A percentile compares a stretch with the other conserved stretches of the same genome.
Conservation (phyloP, 35 echinoderm and acorn worm species). For the Amphiura filiformis region DNA sequence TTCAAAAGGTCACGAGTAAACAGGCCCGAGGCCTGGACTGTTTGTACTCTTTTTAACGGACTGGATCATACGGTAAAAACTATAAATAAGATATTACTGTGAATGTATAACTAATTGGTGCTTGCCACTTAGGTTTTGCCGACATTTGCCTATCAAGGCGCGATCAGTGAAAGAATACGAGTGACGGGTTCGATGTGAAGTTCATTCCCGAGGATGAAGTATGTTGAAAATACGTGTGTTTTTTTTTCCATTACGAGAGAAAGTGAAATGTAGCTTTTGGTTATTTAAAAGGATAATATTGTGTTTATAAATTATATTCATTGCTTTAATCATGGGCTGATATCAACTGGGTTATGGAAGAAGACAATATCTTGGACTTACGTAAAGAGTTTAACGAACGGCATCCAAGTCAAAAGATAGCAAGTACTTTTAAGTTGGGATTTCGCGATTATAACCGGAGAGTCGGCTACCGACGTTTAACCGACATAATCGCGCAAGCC, state of each 20-base stretch:
- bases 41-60: background rate
- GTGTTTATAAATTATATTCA: no score
- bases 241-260: no score
- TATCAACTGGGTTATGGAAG: background rate
- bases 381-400: background rate
- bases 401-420: background rate
- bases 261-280: background rate
- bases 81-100: no score
- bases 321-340: background rate
- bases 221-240: no score
- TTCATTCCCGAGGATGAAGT: no score
- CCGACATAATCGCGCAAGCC: no score
- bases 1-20: background rate
- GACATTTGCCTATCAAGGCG: no score
- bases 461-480: background rate
- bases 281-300: no score
- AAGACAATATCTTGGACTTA: background rate
- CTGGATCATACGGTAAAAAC: background rate
- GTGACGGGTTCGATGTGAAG: no score
- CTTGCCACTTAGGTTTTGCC: background rate
- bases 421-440: background rate
- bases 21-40: background rate
- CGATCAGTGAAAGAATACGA: no score
- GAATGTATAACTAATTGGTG: background rate
- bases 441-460: background rate